A percentile compares a stretch with the other conserved stretches of the same genome.
phyloP scores from a whole-genome alignment of 2,113 vertebrate genomes.

The Apeltes quadracus region DNA sequence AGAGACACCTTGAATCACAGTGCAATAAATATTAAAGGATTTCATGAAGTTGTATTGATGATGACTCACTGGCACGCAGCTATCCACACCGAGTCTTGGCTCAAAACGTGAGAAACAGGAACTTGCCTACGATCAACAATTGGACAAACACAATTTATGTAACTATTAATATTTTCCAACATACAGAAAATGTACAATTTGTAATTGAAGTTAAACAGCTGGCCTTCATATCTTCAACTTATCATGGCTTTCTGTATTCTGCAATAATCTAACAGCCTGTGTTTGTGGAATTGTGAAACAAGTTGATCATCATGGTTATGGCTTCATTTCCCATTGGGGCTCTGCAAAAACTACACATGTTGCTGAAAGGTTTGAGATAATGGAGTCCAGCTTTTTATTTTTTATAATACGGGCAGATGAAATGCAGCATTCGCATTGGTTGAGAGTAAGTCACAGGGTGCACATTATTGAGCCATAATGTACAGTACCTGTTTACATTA shows the following conservation, averaged over 20 bases:
- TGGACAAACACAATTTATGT: conserved; percentile 26
- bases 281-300: conserved; percentile 6
- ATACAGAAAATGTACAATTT: conserved; percentile 20
- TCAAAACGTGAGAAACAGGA: conserved; percentile 25
- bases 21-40: conserved; percentile 44
- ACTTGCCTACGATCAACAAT: conserved; percentile 12
- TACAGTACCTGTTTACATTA: too few relatives aligned
- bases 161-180: conserved; percentile 15
- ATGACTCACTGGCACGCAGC: conserved; percentile 36
- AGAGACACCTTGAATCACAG: conserved; percentile 46
- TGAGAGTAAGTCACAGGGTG: too few relatives aligned
- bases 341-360: conserved; percentile 10
- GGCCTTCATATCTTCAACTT: conserved; percentile 30
- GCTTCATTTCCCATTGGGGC: conserved; percentile 6
- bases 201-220: too few relatives aligned
- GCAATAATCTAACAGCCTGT: neutral
- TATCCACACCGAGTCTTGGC: conserved; percentile 37
- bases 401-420: too few relatives aligned
- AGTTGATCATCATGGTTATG: conserved; percentile 20
- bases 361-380: neutral
- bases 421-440: too few relatives aligned
- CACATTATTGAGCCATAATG: too few relatives aligned
- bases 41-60: conserved; percentile 33
- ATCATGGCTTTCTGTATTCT: conserved; percentile 5
- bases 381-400: neutral